A percentile compares a stretch with the other conserved stretches of the same genome.
Evolutionary conservation across 2,888 invertebrate genomes (phyloP).

Genomic region (Thera obeliscata): DNA sequence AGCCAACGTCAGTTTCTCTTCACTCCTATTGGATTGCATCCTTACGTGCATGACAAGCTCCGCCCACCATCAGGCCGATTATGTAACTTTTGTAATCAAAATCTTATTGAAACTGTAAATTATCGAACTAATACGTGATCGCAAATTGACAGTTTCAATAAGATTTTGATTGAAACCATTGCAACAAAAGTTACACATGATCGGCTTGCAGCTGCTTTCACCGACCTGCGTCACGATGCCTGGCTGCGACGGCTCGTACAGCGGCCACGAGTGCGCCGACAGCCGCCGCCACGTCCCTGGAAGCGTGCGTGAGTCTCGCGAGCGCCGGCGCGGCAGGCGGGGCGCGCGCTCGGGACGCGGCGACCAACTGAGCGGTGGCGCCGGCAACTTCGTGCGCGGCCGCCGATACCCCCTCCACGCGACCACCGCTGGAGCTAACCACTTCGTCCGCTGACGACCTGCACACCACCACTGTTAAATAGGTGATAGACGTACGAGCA

Average conservation of each 20-base stretch:
- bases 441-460: conserved; percentile 97
- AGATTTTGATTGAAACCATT: too few species aligned
- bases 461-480: conserved; percentile 21
- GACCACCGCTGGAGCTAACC: conserved; percentile 89
- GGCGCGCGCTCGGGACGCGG: conserved; percentile 98
- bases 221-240: conserved; percentile 88
- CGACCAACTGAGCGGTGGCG: conserved; percentile 98
- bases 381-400: conserved; percentile 98
- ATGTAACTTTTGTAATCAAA: too few species aligned
- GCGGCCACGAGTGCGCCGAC: conserved; percentile 97
- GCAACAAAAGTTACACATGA: too few species aligned
- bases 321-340: conserved; percentile 92
- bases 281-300: conserved; percentile 94
- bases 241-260: conserved; percentile 94
- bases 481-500: too few species aligned
- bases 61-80: too few species aligned
- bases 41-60: too few species aligned
- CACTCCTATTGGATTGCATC: too few species aligned
- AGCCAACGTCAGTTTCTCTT: too few species aligned
- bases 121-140: too few species aligned
- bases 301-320: conserved; percentile 92
- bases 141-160: too few species aligned
- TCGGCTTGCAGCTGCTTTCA: neutral
- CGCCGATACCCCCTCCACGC: conserved; percentile 96
- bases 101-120: too few species aligned